Conservation (phyloP, 2,797 vertebrate species). For the Microtus obscurus region DNA sequence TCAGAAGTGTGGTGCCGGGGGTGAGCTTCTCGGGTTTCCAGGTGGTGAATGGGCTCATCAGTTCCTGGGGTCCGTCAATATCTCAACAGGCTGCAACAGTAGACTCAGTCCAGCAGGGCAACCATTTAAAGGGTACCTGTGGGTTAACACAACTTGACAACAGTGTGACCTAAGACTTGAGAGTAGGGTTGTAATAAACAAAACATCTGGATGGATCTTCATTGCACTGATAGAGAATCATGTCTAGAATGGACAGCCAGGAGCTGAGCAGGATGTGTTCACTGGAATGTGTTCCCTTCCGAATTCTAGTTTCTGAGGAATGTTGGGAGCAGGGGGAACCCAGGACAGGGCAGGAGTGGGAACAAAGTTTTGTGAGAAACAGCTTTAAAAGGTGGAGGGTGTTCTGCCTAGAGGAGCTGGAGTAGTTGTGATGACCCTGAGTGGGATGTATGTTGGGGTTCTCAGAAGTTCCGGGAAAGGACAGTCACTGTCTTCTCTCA, state of each 20-base stretch:
- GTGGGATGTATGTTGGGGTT: background rate
- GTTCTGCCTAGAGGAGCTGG: background rate
- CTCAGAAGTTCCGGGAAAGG: background rate
- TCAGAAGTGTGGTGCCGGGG: background rate
- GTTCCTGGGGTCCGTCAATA: background rate
- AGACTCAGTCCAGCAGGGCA: background rate
- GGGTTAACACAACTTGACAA: background rate
- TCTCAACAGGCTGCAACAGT: background rate
- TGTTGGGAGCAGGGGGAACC: background rate
- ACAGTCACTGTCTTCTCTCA: background rate
- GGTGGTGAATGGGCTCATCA: background rate
- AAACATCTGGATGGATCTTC: background rate
- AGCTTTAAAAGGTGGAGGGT: background rate
- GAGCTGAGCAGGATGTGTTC: background rate
- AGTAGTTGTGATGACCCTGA: background rate
- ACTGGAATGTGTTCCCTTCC: background rate
- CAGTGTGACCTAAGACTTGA: background rate
- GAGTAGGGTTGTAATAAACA: background rate
- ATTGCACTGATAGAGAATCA: background rate
- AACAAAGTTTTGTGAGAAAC: background rate
- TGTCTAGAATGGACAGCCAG: background rate
- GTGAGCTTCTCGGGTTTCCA: background rate
- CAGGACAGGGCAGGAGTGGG: background rate
- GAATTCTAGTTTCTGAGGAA: constrained; percentile 12
- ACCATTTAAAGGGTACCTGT: constrained; percentile 35